Percentiles rank a stretch among this genome's conserved stretches.
These are phyloP conservation scores for Augiades crinisus DNA, from an alignment of 2,888 invertebrate species.

Conservation along the genomic window DNA sequence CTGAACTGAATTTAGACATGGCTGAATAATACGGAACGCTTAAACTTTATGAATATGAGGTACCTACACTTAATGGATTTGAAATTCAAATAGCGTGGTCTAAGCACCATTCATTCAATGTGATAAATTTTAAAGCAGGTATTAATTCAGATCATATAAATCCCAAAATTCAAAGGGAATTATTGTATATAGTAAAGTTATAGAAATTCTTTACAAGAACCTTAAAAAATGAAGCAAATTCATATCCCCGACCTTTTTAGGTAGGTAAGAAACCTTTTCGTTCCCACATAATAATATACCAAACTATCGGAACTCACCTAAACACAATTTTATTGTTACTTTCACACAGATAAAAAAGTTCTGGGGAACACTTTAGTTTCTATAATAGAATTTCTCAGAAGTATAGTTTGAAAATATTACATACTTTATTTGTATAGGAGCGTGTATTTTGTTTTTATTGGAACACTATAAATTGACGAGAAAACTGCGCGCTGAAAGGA, in stretches of 20 bases:
- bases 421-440: no score
- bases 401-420: slow-evolving; percentile 1
- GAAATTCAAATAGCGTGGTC: not conserved
- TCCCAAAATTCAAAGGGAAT: no score
- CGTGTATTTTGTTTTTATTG: no score
- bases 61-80: not conserved
- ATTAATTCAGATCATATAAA: not conserved
- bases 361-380: not conserved
- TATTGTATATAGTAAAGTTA: no score
- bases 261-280: no score
- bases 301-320: not conserved
- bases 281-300: not conserved
- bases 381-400: not conserved
- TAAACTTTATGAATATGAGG: not conserved
- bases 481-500: no score
- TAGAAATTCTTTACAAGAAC: no score
- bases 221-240: no score
- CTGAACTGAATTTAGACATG: not conserved
- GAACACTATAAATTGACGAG: no score
- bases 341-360: not conserved
- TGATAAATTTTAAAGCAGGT: not conserved
- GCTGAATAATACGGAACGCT: not conserved
- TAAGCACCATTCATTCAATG: not conserved
- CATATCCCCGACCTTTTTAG: no score
- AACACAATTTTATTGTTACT: slow-evolving; percentile 6